Conservation (phyloP, 92 coral and sea anemone genomes). For the Montipora capitata region DNA sequence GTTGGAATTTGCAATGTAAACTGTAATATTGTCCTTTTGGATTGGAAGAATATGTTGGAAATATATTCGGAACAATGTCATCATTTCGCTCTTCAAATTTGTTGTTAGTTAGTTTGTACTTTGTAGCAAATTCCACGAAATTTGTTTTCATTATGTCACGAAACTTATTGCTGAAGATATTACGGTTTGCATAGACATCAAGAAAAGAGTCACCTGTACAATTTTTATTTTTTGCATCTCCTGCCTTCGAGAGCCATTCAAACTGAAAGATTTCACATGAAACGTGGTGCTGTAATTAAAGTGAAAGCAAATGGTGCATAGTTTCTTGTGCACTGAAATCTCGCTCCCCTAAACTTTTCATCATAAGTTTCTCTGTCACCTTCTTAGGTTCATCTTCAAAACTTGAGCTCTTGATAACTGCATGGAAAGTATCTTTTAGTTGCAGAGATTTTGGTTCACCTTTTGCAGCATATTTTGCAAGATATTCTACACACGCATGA, state of each 20-base stretch:
- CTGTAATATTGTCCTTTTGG: conserved; percentile 58
- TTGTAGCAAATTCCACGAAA: conserved; percentile 54
- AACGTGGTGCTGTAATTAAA: conserved; percentile 60
- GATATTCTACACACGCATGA: too few species aligned
- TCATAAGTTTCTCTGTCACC: neutral
- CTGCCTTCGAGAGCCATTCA: conserved; percentile 59
- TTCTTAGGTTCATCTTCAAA: neutral
- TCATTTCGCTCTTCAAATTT: conserved; percentile 35
- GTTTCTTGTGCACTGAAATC: conserved; percentile 53
- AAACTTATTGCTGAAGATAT: conserved; percentile 32
- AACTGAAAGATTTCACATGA: conserved; percentile 11
- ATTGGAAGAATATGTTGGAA: conserved; percentile 60
- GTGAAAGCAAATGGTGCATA: conserved; percentile 37
- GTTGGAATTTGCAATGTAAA: conserved; percentile 55
- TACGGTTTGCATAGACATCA: conserved; percentile 66
- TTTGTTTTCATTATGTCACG: conserved; percentile 63
- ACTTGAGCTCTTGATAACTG: neutral
- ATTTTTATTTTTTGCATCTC: neutral
- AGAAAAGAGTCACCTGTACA: conserved; percentile 38
- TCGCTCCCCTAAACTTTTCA: neutral
- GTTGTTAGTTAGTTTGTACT: conserved; percentile 43
- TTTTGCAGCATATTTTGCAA: too few species aligned
- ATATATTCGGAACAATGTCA: conserved; percentile 57
- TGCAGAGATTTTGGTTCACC: too few species aligned
- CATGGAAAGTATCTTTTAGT: conserved; percentile 7